Evolutionary conservation across 2,888 invertebrate genomes (phyloP).

Genomic region (Myathropa florea): DNA sequence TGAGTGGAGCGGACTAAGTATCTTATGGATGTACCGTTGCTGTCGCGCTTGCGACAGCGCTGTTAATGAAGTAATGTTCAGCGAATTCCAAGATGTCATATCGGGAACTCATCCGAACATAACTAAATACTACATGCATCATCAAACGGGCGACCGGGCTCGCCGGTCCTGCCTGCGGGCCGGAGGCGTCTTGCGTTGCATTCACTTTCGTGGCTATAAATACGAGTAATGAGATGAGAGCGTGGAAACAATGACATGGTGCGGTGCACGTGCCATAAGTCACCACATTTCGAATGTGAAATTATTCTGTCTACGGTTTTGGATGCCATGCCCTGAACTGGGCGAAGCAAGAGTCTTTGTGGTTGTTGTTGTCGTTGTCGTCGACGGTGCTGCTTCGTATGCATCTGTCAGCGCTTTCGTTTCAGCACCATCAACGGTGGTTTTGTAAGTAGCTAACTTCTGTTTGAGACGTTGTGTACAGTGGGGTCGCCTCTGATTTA

Average conservation of each 20-base stretch:
- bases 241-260: conserved; percentile 70
- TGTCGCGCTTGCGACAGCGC: conserved; percentile 57
- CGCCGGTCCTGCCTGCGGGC: background rate
- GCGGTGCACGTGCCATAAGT: conserved; percentile 68
- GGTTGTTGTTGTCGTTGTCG: background rate
- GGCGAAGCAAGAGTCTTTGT: background rate
- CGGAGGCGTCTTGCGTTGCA: conserved; percentile 1
- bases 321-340: background rate
- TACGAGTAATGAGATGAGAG: conserved; percentile 69
- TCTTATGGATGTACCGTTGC: conserved; percentile 25
- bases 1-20: background rate
- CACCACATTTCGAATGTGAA: conserved; percentile 68
- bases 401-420: conserved; percentile 61
- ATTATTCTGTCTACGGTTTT: conserved; percentile 62
- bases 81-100: conserved; percentile 68
- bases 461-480: background rate
- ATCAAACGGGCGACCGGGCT: conserved; percentile 36
- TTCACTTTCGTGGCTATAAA: conserved; percentile 61
- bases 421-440: conserved; percentile 56
- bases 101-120: conserved; percentile 60
- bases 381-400: conserved; percentile 33
- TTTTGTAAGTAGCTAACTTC: conserved; percentile 9
- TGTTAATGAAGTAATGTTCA: conserved; percentile 68
- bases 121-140: conserved; percentile 63
- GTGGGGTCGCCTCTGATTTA: background rate